Base-by-base conservation (phyloP, 2,113 vertebrate genomes). In the Triplophysa rosa region DNA sequence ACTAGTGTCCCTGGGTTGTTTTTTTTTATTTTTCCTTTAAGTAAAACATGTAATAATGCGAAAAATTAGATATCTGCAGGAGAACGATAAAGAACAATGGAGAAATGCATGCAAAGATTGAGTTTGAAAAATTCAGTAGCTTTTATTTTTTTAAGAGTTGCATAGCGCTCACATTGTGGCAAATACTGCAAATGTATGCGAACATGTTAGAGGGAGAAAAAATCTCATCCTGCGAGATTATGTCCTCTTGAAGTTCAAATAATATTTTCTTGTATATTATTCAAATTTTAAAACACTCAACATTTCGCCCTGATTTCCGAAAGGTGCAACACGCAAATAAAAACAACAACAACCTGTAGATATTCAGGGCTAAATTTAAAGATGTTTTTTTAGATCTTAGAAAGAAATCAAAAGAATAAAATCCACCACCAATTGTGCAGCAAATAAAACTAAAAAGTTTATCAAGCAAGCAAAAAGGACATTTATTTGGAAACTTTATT, bases 201-300 rank as follows among this genome's bases (percentile, higher is more conserved):
- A 94, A 95, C 89, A 94, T 66, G 88, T 91, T 77, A 86, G 84
- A 88, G 80, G 86, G 88, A 87, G 92, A 91, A 88, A 80, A 88
- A 86, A 88, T 92, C 94, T 96, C 93, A 94, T 89, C 94, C 94
- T 93, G 93, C 89, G 89, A 96, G 94, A 92, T 88, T 89, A 69
- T 81, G 89, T 88, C 91, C 88, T 90, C 83, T 73, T 81, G 86
- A 12, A 71, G 23, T 85, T 84, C 82, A 78, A 89, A 91, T 83
- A 74, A 81, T 75, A 89, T 84, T 58, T 82, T 90, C 77, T 78
- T 88, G 33, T 83, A 87, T 85, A 67, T 80, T 81, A 78, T 76
- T 87, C 67, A 87, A 83, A 86, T 84, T 78, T 83, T 81, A 86
- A 88, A 87, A 87, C 88, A 88, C 82, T 84, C 80, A 85, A 89